These are phyloP conservation scores for Hypselothyrea guttata DNA, from an alignment of 2,888 invertebrate species.

Conservation along the genomic window DNA sequence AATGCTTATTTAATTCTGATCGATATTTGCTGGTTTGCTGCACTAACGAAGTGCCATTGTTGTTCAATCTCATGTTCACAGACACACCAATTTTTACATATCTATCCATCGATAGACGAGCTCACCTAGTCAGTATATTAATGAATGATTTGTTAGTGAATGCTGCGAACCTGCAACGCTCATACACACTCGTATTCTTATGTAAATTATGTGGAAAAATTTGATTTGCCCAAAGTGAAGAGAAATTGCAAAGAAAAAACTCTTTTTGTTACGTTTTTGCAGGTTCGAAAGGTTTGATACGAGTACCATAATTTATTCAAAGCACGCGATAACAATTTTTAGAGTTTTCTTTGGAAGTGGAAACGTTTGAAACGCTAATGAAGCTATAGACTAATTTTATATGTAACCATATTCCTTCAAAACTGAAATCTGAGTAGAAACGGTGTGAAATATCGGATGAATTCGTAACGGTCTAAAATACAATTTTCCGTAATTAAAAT, in stretches of 20 bases:
- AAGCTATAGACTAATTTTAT: too few species aligned
- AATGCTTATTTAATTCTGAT: slow-evolving; percentile 65
- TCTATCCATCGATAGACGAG: slow-evolving; percentile 7
- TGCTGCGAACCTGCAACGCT: slow-evolving; percentile 44
- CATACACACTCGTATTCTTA: slow-evolving; percentile 31
- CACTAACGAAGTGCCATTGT: slow-evolving; percentile 76
- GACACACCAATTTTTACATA: slow-evolving; percentile 15
- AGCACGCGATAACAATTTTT: slow-evolving; percentile 49
- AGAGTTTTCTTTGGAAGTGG: slow-evolving; percentile 26
- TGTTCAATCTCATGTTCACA: slow-evolving; percentile 33
- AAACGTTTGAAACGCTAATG: slow-evolving; percentile 63
- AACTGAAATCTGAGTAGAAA: too few species aligned
- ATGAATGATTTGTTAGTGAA: slow-evolving; percentile 62
- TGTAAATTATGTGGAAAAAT: slow-evolving; percentile 51
- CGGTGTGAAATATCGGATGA: too few species aligned
- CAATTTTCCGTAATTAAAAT: too few species aligned
- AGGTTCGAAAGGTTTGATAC: slow-evolving; percentile 55
- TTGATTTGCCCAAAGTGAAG: slow-evolving; percentile 3
- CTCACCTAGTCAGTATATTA: slow-evolving; percentile 49
- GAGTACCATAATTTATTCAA: slow-evolving; percentile 60
- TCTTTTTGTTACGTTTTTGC: slow-evolving; percentile 12
- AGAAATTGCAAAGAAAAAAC: slow-evolving; percentile 44
- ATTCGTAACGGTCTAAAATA: too few species aligned
- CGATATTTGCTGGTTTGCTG: slow-evolving; percentile 40
- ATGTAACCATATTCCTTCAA: too few species aligned